Evolutionary conservation across 2,888 invertebrate species (phyloP).

Genomic region (Watsonalla binaria): DNA sequence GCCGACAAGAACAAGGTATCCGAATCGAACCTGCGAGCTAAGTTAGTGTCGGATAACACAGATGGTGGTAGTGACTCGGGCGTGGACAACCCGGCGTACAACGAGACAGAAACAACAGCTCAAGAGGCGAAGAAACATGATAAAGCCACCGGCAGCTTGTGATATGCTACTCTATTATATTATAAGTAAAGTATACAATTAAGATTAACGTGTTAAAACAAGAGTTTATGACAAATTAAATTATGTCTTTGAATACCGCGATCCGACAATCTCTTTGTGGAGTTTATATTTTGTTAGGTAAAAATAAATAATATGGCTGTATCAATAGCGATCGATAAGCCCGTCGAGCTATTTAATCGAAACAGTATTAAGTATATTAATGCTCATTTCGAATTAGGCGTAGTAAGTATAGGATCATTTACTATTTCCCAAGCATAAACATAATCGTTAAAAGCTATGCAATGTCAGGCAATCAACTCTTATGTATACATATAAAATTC

Average conservation of each 20-base stretch:
- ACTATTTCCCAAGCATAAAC: too few relatives aligned
- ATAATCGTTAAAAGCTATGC: too few relatives aligned
- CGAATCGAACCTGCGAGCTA: conserved; percentile 26
- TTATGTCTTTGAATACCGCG: conserved; percentile 7
- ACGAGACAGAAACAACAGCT: conserved; percentile 44
- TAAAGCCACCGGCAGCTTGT: conserved; percentile 33
- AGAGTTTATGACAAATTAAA: conserved; percentile 11
- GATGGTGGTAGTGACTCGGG: conserved; percentile 73
- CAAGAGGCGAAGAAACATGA: conserved; percentile 41
- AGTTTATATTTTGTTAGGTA: too few relatives aligned
- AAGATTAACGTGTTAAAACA: conserved; percentile 13
- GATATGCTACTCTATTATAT: conserved; percentile 17
- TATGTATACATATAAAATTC: too few relatives aligned
- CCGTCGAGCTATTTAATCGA: too few relatives aligned
- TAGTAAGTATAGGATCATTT: too few relatives aligned
- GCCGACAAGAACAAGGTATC: conserved; percentile 16
- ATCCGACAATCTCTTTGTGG: not conserved
- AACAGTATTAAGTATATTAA: too few relatives aligned
- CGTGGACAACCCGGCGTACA: conserved; percentile 67
- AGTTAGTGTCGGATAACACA: conserved; percentile 46
- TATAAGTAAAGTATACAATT: conserved; percentile 20
- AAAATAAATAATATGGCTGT: too few relatives aligned
- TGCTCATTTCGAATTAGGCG: too few relatives aligned
- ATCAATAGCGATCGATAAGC: too few relatives aligned
- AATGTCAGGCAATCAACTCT: too few relatives aligned